phyloP scores from a whole-genome alignment of 1,140 invertebrate species.

The Pseudomyrmex flavicornis region DNA sequence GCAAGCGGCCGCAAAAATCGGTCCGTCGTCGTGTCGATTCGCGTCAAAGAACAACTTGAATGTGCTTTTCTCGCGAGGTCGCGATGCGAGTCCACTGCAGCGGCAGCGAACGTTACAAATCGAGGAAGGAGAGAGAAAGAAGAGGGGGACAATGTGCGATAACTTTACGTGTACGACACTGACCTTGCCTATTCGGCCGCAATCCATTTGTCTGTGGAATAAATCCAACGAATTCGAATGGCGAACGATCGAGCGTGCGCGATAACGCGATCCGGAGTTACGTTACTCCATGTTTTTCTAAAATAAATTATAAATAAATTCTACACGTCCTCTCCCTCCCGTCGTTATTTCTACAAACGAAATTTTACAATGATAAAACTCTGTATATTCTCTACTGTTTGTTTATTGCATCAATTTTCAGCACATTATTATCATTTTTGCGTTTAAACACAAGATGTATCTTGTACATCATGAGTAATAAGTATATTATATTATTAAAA shows the following conservation, averaged over 20 bases:
- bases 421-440: too few species aligned
- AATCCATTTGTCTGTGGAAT: slow-evolving; percentile 18
- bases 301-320: background rate
- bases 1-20: slow-evolving; percentile 21
- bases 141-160: background rate
- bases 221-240: background rate
- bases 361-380: background rate
- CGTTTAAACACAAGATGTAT: too few species aligned
- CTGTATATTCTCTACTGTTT: too few species aligned
- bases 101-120: background rate
- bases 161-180: slow-evolving; percentile 57
- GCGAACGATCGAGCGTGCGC: background rate
- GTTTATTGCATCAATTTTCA: too few species aligned
- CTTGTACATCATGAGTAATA: too few species aligned
- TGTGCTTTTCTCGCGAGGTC: slow-evolving; percentile 42
- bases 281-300: background rate
- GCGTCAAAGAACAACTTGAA: slow-evolving; percentile 37
- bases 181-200: slow-evolving; percentile 56
- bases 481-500: background rate
- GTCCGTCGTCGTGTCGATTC: slow-evolving; percentile 38
- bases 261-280: slow-evolving; percentile 1
- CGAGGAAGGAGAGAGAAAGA: background rate
- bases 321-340: background rate
- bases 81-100: background rate
- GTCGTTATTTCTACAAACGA: background rate